Evolutionary conservation across 2,888 invertebrate genomes (phyloP).

Genomic region (Andricus curvator): DNA sequence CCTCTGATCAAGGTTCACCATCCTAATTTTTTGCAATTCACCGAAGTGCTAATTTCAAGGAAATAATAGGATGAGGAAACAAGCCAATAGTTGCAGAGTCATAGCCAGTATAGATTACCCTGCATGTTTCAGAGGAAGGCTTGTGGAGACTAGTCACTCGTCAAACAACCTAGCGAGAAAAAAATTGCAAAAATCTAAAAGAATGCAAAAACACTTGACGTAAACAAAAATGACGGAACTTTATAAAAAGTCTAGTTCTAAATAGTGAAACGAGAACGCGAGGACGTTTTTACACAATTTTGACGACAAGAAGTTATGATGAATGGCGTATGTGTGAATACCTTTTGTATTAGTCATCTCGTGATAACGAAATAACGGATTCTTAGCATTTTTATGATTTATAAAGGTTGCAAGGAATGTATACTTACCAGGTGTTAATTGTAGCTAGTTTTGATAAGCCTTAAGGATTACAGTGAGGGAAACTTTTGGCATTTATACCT

Average conservation of each 20-base stretch:
- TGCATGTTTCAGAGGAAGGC: not conserved
- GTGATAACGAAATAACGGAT: conserved; percentile 35
- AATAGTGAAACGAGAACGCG: not conserved
- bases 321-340: conserved; percentile 21
- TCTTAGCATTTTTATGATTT: conserved; percentile 20
- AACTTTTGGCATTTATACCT: not conserved
- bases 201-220: not conserved
- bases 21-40: not conserved
- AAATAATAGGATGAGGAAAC: conserved; percentile 1
- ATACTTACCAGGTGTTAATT: conserved; percentile 24
- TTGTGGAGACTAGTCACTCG: conserved; percentile 20
- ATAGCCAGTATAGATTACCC: conserved; percentile 9
- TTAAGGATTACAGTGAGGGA: conserved; percentile 5
- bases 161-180: not conserved
- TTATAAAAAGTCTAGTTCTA: not conserved
- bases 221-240: not conserved
- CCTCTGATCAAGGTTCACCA: too few species aligned
- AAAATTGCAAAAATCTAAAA: conserved; percentile 15
- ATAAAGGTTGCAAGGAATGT: not conserved
- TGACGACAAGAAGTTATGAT: conserved; percentile 20
- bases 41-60: not conserved
- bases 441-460: conserved; percentile 13
- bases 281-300: conserved; percentile 14
- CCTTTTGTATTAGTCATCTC: conserved; percentile 38
- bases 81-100: not conserved